A percentile compares a stretch with the other conserved stretches of the same genome.
Conservation (phyloP, 2,113 vertebrate species). For the Pyrgilauda ruficollis region DNA sequence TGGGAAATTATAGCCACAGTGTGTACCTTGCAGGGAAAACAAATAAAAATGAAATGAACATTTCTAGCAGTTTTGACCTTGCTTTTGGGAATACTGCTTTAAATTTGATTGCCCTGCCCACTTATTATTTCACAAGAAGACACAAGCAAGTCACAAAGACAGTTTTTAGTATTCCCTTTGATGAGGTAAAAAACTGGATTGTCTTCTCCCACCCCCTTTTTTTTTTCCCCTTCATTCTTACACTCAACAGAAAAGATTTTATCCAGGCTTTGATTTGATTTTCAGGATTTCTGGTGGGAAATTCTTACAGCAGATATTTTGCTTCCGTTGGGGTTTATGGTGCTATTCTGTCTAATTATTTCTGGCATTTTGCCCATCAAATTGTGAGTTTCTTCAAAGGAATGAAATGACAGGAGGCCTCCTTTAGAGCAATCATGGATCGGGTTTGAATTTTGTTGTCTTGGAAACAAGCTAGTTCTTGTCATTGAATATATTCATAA, state of each 20-base stretch:
- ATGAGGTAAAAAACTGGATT: slow-evolving; percentile 42
- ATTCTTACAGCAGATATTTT: slow-evolving; percentile 66
- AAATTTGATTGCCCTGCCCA: slow-evolving; percentile 63
- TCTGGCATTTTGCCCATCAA: slow-evolving; percentile 77
- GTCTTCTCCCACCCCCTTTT: slow-evolving; percentile 5
- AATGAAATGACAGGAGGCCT: slow-evolving; percentile 71
- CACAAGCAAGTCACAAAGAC: slow-evolving; percentile 23
- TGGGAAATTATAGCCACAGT: slow-evolving; percentile 68
- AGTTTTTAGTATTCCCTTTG: slow-evolving; percentile 57
- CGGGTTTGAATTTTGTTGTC: slow-evolving; percentile 76
- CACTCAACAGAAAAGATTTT: slow-evolving; percentile 51
- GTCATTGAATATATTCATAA: slow-evolving; percentile 71
- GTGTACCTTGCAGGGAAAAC: slow-evolving; percentile 68
- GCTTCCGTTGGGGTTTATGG: slow-evolving; percentile 59
- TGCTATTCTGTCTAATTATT: slow-evolving; percentile 74
- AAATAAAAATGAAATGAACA: slow-evolving; percentile 74
- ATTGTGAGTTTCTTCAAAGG: slow-evolving; percentile 76
- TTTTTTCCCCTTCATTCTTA: neutral
- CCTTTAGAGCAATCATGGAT: slow-evolving; percentile 64
- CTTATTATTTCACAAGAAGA: slow-evolving; percentile 56
- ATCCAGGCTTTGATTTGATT: slow-evolving; percentile 69
- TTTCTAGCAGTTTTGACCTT: slow-evolving; percentile 65
- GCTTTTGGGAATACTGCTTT: slow-evolving; percentile 60
- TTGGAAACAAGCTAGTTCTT: slow-evolving; percentile 77
- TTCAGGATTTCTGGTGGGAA: slow-evolving; percentile 71